Evolutionary conservation across 2,888 invertebrate genomes (phyloP), one percentile per base, ranked within the genome.

Genomic region (Cecidostiba fungosa): DNA sequence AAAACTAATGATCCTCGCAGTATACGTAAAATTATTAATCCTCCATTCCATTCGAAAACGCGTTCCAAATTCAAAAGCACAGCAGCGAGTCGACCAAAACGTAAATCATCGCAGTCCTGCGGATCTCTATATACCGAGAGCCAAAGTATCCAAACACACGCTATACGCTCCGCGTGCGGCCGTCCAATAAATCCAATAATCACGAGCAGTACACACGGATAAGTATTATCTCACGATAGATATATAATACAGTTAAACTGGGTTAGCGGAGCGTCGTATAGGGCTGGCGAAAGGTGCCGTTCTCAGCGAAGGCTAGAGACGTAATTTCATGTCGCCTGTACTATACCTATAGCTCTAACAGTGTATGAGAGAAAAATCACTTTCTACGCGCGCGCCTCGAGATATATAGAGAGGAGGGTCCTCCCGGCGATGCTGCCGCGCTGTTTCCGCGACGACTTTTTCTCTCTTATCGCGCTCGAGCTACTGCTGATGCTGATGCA

Each of bases 281-380:
- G 73, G 73, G 50, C 32, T 39, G 29, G 84, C 76, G 88, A 88
- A 82, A 86, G 87, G 88, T 85, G 84, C 87, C 82, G 87, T 88
- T 88, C 88, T 86, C 84, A 74, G 62, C 81, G 72, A 69, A 62
- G 47, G 80, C 29, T 12, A 19, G 5, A 50, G 69, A 84, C 80
- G 84, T 84, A 80, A 84, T 84, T 79, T 76, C 23, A 29, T n/a
- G n/a, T n/a, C 32, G 23, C n/a, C 14, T 12, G n/a, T 14, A 47
- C 70, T 32, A 4, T 4, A n/a, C 4, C n/a, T 47, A 19, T 50
- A 19, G 14, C 50, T 16, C 59, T 12, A n/a, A 14, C 32, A 26
- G 8, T 23, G 43, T 29, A 23, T 54, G 39, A 16, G 36, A 19
- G 47, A 47, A 23, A 82, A 69, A 79, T 84, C 79, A 74, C 84